Percentiles rank a stretch among this genome's conserved stretches.
Conservation (phyloP, 2,888 invertebrate species). For the Phalera bucephala region DNA sequence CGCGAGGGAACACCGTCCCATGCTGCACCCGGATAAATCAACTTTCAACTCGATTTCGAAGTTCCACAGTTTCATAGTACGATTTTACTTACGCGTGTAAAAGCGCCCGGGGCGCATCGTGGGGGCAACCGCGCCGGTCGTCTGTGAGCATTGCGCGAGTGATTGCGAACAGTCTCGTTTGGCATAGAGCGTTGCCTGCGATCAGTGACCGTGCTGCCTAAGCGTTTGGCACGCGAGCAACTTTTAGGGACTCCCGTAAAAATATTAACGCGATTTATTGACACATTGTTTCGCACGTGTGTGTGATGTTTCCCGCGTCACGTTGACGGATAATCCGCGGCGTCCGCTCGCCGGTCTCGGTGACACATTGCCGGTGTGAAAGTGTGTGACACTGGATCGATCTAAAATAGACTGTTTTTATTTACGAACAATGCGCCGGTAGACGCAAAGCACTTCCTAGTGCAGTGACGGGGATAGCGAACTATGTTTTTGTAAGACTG, state of each 20-base stretch:
- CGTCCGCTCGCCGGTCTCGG: constrained; percentile 50
- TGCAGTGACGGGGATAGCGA: constrained; percentile 28
- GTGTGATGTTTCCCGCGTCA: constrained; percentile 32
- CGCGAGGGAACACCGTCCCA: constrained; percentile 64
- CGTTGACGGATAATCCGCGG: constrained; percentile 53
- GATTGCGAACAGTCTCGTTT: constrained; percentile 25
- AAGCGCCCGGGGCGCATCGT: constrained; percentile 8
- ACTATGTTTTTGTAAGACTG: constrained; percentile 28
- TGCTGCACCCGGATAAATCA: constrained; percentile 40
- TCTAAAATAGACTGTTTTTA: constrained; percentile 68
- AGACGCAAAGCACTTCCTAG: constrained; percentile 41
- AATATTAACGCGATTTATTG: constrained; percentile 25
- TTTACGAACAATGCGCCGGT: constrained; percentile 58
- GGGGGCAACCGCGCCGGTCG: constrained; percentile 8
- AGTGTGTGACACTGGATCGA: constrained; percentile 60
- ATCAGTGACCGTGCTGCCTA: constrained; percentile 28
- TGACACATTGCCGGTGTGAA: constrained; percentile 59
- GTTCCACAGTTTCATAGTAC: constrained; percentile 14
- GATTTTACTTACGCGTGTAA: constrained; percentile 13
- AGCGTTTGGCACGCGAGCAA: constrained; percentile 33
- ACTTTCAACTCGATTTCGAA: constrained; percentile 1
- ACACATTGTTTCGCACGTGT: constrained; percentile 34
- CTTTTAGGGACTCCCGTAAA: constrained; percentile 16
- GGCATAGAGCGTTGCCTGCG: constrained; percentile 32
- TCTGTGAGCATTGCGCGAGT: constrained; percentile 23